These are phyloP conservation scores for Pygocentrus nattereri DNA, from an alignment of 2,797 vertebrate genomes.

Conservation along the genomic window DNA sequence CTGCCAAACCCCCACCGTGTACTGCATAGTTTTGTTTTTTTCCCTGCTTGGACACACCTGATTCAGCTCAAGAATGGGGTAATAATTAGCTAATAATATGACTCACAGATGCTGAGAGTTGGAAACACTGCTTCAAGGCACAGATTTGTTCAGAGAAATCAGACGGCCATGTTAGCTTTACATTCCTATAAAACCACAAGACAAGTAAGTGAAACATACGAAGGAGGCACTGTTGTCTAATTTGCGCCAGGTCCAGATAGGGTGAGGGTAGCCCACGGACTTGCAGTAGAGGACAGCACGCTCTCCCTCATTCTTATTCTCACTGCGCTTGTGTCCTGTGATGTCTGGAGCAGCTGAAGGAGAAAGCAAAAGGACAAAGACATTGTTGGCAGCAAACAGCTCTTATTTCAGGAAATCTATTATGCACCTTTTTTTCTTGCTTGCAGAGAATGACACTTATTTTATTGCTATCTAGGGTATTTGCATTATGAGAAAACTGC, in stretches of 20 bases:
- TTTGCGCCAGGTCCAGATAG: slow-evolving; percentile 92
- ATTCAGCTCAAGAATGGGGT: too few species aligned
- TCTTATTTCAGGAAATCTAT: slow-evolving; percentile 20
- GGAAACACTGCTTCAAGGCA: neutral
- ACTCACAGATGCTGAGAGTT: neutral
- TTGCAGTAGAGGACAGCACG: slow-evolving; percentile 92
- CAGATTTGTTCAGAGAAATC: neutral
- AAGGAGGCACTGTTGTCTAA: slow-evolving; percentile 76
- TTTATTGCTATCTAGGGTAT: neutral
- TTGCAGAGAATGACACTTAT: neutral
- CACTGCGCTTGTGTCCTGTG: slow-evolving; percentile 94
- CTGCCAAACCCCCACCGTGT: too few species aligned
- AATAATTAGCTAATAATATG: neutral
- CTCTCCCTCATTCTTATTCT: slow-evolving; percentile 97
- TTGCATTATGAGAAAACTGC: neutral
- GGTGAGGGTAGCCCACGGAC: slow-evolving; percentile 92
- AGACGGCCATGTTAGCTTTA: neutral
- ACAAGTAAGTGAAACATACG: slow-evolving; percentile 75
- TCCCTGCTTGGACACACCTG: neutral
- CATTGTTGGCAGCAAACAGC: slow-evolving; percentile 16
- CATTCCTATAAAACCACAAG: neutral
- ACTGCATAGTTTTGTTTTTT: neutral
- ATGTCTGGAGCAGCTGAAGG: slow-evolving; percentile 88
- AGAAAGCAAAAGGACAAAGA: slow-evolving; percentile 52
- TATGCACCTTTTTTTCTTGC: neutral